Evolutionary conservation across 1,140 invertebrate genomes (phyloP), one percentile per base, ranked within the genome.

Genomic region (Achroia grisella): DNA sequence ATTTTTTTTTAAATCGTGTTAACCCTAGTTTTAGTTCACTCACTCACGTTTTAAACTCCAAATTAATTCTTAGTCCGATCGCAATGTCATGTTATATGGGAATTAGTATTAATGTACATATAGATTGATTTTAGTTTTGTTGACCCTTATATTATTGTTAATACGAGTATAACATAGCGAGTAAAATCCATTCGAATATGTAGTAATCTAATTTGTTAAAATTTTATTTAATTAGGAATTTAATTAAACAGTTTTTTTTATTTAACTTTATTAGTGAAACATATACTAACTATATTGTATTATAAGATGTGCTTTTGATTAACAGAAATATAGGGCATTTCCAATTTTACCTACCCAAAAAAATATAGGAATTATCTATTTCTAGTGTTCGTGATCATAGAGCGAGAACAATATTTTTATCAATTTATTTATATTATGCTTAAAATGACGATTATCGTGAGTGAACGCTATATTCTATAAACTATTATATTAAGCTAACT

Each of bases 131-230:
- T 60, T 62, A 58, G 36, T 61, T 56, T 70, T 64, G 73, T 77
- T 77, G 62, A 77, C 52, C 67, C 62, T 46, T 61, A 57, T 65
- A 57, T 71, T 69, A 71, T 75, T 74, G 60, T 77, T 80, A 71
- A 64, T 64, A 39, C 31, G 51, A n/a, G 40, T 51, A 48, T 56
- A 56, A 55, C 40, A 44, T 59, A 58, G 52, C 34, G n/a, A 55
- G 36, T 77, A 71, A 23, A 68, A 56, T 47, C 50, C 56, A 59
- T 68, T 48, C 54, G 60, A 70, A 60, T 67, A 69, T 65, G 57
- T 54, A 48, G 40, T 53, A 49, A 40, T 45, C 29, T 60, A 48
- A 39, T 39, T 37, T 49, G 47, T 30, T 33, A 41, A 48, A 39
- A 35, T 46, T 66, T 67, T 55, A 45, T 69, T 45, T 69, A 73